Percentiles rank a stretch among this genome's conserved stretches.
phyloP scores from a whole-genome alignment of 23 tunicate species.

The Phallusia fumigata region DNA sequence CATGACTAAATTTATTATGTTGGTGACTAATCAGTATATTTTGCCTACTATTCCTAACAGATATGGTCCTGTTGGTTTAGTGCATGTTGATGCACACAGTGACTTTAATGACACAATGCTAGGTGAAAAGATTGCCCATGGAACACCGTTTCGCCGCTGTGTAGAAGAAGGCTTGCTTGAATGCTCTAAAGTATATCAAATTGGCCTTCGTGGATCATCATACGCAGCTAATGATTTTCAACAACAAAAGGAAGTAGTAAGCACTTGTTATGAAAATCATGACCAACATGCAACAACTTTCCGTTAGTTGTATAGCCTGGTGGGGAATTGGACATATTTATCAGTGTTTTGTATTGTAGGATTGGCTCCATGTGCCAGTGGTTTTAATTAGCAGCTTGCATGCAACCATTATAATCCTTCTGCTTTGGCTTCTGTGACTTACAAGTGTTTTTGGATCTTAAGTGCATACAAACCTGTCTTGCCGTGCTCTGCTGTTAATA shows the following conservation, averaged over 20 bases:
- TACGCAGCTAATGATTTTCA: constrained; percentile 38
- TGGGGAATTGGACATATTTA: too few species aligned
- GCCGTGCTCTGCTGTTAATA: too few species aligned
- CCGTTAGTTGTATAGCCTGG: too few species aligned
- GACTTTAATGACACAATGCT: constrained; percentile 57
- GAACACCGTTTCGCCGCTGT: constrained; percentile 69
- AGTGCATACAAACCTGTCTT: too few species aligned
- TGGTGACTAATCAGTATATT: background rate
- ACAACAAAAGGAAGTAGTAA: constrained; percentile 47
- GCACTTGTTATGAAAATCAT: too few species aligned
- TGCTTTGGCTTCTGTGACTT: too few species aligned
- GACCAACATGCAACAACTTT: too few species aligned
- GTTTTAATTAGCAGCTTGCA: too few species aligned
- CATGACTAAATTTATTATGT: background rate
- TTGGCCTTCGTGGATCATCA: constrained; percentile 72
- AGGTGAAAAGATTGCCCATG: constrained; percentile 81
- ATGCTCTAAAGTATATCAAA: constrained; percentile 65
- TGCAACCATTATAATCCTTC: too few species aligned
- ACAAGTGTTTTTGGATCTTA: too few species aligned
- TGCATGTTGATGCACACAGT: constrained; percentile 81
- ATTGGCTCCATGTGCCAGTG: too few species aligned
- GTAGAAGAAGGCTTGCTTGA: constrained; percentile 70
- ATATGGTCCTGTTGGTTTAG: constrained; percentile 81
- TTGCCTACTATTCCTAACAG: constrained; percentile 14
- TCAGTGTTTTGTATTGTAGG: too few species aligned